Evolutionary conservation across 1,140 invertebrate species (phyloP), one percentile per base, ranked within the genome.

Genomic region (Laupala kohalensis): DNA sequence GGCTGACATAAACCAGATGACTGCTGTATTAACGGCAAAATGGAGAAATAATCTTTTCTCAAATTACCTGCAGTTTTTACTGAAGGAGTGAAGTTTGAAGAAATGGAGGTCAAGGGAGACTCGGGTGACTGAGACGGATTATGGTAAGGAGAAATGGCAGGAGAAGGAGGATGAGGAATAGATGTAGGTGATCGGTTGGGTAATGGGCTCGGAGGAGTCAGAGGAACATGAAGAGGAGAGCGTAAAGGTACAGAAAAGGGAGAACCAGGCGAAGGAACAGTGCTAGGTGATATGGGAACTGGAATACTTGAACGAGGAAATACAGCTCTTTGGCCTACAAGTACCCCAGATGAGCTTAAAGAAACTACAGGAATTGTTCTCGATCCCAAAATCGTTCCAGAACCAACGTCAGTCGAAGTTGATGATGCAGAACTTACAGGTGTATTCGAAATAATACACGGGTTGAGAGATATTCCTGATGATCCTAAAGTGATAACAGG

Each of bases 161-260:
- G 73, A 28, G 73, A 74, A 12, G 73, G 53, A 27, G 66, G 73
- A 25, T 71, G 73, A 24, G 67, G 64, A 29, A 71, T 29, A n/a
- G 70, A 67, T 63, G 70, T 69, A 25, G 72, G 72, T 13, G 72
- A 73, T 12, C 72, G 69, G 15, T 71, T 37, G 24, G 69, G 72
- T 25, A 73, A 27, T 25, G 72, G 72, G 53, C 68, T 70, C 24
- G 72, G 72, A 30, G 72, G 72, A 5, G 72, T 73, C 15, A 69
- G 72, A 4, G 72, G 72, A 3, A 69, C 72, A 63, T 73, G 72
- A 66, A 76, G 77, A 69, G 77, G 77, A 29, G 77, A 78, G 69
- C 77, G 71, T 53, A 75, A 74, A 28, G 77, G 72, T n/a, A 70
- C 64, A 30, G 69, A 78, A 73, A 77, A 78, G 19, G 76, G 76